These are phyloP conservation scores for Premnoplex brunnescens DNA, from an alignment of 2,797 vertebrate genomes.

Conservation along the genomic window DNA sequence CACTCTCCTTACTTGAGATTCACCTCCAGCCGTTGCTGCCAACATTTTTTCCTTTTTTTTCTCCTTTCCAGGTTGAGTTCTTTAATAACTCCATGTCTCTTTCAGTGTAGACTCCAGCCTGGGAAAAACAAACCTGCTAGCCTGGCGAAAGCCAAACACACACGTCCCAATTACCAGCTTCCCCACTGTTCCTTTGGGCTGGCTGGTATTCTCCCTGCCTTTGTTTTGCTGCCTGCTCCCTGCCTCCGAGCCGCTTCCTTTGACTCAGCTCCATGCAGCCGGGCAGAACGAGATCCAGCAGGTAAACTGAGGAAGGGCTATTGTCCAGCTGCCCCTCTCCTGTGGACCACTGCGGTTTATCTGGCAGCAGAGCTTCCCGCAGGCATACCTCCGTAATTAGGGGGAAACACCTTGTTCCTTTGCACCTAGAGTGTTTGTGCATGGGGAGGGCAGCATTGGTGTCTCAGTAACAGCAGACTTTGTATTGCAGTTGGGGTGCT, in stretches of 20 bases:
- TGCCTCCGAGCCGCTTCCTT: slow-evolving; percentile 38
- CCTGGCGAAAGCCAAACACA: slow-evolving; percentile 54
- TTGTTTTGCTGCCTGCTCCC: slow-evolving; percentile 51
- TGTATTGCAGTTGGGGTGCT: fast-evolving
- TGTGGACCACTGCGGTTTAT: fast-evolving
- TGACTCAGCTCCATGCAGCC: slow-evolving; percentile 13
- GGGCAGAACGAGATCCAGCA: slow-evolving; percentile 47
- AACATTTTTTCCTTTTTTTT: neutral
- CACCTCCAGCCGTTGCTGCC: neutral
- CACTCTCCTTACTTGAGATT: neutral
- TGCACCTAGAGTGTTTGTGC: neutral
- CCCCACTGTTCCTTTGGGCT: slow-evolving; percentile 65
- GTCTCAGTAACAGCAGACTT: fast-evolving
- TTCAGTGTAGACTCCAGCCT: slow-evolving; percentile 59
- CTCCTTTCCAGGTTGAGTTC: slow-evolving; percentile 27
- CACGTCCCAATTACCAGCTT: slow-evolving; percentile 64
- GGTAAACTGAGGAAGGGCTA: slow-evolving; percentile 54
- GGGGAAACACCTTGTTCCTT: neutral
- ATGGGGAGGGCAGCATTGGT: fast-evolving
- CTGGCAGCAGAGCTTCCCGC: neutral
- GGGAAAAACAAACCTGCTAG: slow-evolving; percentile 70
- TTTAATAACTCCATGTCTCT: slow-evolving; percentile 41
- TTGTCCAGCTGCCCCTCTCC: neutral
- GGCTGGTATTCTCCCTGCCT: slow-evolving; percentile 55
- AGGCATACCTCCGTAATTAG: neutral